phyloP scores from a whole-genome alignment of 2,888 invertebrate species.

The Fabriciana adippe region DNA sequence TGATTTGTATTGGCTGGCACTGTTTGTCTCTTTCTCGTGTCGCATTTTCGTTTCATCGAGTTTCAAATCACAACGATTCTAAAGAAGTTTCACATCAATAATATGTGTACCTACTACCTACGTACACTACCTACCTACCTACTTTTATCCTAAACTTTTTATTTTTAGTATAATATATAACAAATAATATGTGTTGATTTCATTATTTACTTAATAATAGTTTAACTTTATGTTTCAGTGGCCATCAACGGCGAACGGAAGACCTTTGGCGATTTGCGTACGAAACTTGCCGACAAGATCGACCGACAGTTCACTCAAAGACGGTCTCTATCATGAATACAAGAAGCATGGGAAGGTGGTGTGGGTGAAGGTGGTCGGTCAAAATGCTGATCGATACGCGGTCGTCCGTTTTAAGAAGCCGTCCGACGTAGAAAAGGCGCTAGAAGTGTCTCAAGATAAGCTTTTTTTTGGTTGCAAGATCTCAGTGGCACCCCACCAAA shows the following conservation, averaged over 20 bases:
- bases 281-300: constrained; percentile 94
- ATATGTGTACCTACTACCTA: no score
- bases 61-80: background rate
- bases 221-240: constrained; percentile 60
- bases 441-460: constrained; percentile 97
- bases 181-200: constrained; percentile 4
- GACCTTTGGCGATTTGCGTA: constrained; percentile 94
- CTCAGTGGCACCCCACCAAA: constrained; percentile 96
- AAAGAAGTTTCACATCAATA: background rate
- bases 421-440: constrained; percentile 97
- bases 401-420: constrained; percentile 97
- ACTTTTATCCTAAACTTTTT: no score
- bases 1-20: no score
- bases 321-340: constrained; percentile 98
- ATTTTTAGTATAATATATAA: background rate
- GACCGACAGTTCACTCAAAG: constrained; percentile 96
- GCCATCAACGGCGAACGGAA: constrained; percentile 85
- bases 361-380: constrained; percentile 96
- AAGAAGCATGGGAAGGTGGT: constrained; percentile 99
- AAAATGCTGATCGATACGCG: constrained; percentile 95
- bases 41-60: no score
- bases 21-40: no score
- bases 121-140: no score
- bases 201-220: background rate
- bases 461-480: constrained; percentile 98